Percentiles rank a stretch among this genome's conserved stretches.
Conservation (phyloP, 2,888 invertebrate species). For the Cylloceria caligata region DNA sequence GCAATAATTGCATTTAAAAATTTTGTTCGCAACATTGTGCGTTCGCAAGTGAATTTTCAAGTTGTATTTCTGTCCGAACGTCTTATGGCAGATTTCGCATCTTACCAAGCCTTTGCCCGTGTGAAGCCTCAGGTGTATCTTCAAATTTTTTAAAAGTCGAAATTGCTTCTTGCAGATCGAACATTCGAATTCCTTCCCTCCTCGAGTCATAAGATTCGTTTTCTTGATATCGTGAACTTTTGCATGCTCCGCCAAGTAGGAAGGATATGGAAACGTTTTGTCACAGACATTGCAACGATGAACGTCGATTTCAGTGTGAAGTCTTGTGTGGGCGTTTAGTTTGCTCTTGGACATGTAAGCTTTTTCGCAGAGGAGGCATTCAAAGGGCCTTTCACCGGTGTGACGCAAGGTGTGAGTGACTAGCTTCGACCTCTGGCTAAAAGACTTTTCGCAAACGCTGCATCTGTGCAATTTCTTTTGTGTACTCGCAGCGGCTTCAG, state of each 20-base stretch:
- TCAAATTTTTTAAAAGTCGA: constrained; percentile 78
- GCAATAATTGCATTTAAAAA: constrained; percentile 82
- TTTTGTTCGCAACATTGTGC: constrained; percentile 76
- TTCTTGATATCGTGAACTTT: constrained; percentile 78
- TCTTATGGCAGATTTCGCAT: constrained; percentile 83
- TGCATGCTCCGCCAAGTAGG: constrained; percentile 82
- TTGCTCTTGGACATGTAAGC: constrained; percentile 82
- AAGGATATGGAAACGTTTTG: constrained; percentile 83
- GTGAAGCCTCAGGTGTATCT: constrained; percentile 79
- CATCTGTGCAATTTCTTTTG: constrained; percentile 76
- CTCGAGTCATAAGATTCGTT: constrained; percentile 16
- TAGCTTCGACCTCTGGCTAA: constrained; percentile 80
- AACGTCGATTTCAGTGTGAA: constrained; percentile 80
- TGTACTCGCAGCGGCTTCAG: constrained; percentile 22
- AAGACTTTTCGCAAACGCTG: constrained; percentile 76
- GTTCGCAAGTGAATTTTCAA: constrained; percentile 81
- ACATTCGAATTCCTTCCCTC: constrained; percentile 76
- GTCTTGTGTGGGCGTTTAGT: constrained; percentile 80
- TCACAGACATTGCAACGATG: constrained; percentile 82
- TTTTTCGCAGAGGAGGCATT: constrained; percentile 79
- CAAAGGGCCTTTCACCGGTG: constrained; percentile 78
- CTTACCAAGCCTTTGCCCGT: constrained; percentile 79
- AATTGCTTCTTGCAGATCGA: constrained; percentile 78
- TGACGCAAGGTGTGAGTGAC: constrained; percentile 78
- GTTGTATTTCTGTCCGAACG: constrained; percentile 81